Percentiles rank a stretch among this genome's conserved stretches.
phyloP scores from a whole-genome alignment of 2,888 invertebrate genomes.

The Ectropis crepuscularia region DNA sequence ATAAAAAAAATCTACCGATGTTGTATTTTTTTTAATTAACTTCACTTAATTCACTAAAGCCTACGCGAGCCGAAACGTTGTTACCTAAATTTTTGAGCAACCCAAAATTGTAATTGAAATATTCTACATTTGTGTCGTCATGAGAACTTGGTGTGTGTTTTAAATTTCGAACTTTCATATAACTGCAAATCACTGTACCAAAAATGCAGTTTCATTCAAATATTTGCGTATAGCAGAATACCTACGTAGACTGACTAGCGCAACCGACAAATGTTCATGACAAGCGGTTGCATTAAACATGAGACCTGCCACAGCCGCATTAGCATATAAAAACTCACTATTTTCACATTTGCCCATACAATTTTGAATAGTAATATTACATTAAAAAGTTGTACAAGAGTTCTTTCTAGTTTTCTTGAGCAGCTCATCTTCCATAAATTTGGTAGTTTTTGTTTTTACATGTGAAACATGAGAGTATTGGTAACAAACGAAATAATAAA shows the following conservation, averaged over 20 bases:
- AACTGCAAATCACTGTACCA: background rate
- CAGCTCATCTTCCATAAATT: too few species aligned
- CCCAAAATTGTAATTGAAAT: background rate
- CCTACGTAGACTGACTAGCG: slow-evolving; percentile 62
- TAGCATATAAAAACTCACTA: slow-evolving; percentile 65
- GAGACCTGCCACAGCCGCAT: slow-evolving; percentile 73
- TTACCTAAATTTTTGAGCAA: too few species aligned
- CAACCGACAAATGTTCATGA: slow-evolving; percentile 82
- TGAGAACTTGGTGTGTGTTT: too few species aligned
- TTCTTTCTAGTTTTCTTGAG: too few species aligned
- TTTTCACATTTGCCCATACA: slow-evolving; percentile 41
- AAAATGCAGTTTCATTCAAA: slow-evolving; percentile 13
- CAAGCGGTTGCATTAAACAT: slow-evolving; percentile 80
- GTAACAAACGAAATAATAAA: slow-evolving; percentile 20
- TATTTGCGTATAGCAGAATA: slow-evolving; percentile 44
- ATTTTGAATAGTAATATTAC: slow-evolving; percentile 5
- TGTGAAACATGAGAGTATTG: too few species aligned
- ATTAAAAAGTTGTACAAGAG: slow-evolving; percentile 43
- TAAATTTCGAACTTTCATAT: too few species aligned
- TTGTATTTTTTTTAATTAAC: too few species aligned
- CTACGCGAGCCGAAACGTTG: too few species aligned
- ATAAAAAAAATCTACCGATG: too few species aligned
- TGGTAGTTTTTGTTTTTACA: too few species aligned
- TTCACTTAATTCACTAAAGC: too few species aligned
- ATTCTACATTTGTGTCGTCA: background rate